Conservation (phyloP, 2,888 invertebrate genomes). For the Stenichneumon culpator region DNA sequence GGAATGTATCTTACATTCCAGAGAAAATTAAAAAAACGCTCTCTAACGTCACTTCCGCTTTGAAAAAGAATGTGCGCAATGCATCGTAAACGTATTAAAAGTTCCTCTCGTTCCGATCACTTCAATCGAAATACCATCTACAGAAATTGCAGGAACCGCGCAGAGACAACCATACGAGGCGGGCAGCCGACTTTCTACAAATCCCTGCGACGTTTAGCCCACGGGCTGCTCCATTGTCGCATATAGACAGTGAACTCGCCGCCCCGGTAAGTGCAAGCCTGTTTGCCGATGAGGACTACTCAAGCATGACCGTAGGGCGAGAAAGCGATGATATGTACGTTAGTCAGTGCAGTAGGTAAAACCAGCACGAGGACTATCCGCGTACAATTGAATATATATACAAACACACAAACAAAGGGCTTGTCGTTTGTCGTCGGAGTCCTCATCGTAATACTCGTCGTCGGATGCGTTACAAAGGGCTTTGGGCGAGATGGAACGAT, state of each 20-base stretch:
- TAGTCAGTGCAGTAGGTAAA: constrained; percentile 59
- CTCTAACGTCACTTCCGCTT: too few species aligned
- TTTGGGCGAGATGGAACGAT: constrained; percentile 62
- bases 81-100: too few species aligned
- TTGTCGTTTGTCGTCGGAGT: constrained; percentile 52
- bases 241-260: not conserved
- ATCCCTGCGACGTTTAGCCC: not conserved
- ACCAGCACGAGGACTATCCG: constrained; percentile 51
- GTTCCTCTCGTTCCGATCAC: too few species aligned
- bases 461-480: constrained; percentile 36
- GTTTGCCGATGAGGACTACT: constrained; percentile 76
- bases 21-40: too few species aligned
- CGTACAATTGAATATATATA: constrained; percentile 56
- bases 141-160: too few species aligned
- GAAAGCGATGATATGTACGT: constrained; percentile 47
- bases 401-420: constrained; percentile 47
- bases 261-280: constrained; percentile 58
- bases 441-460: constrained; percentile 40
- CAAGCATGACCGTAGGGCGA: constrained; percentile 73
- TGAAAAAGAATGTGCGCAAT: too few species aligned
- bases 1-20: too few species aligned
- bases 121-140: too few species aligned
- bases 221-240: not conserved
- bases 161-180: too few species aligned
- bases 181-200: not conserved